A percentile compares a stretch with the other conserved stretches of the same genome.
Conservation (phyloP, 23 tunicate genomes). For the Oikopleura albicans region DNA sequence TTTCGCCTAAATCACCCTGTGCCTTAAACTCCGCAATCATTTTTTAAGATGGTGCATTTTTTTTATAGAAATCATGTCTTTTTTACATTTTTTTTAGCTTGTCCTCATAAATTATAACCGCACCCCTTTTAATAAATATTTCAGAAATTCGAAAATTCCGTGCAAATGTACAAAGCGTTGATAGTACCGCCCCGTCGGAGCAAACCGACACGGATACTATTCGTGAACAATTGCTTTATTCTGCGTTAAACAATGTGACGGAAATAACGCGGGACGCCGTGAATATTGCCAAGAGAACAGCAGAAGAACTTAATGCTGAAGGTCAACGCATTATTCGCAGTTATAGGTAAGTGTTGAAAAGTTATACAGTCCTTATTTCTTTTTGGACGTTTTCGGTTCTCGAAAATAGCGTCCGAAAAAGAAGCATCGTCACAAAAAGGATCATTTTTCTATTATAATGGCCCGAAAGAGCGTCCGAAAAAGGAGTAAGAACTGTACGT, state of each 20-base stretch:
- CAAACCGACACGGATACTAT: background rate
- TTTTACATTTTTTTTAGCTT: background rate
- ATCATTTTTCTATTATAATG: too few relatives aligned
- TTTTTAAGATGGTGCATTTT: background rate
- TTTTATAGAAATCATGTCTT: background rate
- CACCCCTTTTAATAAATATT: background rate
- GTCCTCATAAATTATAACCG: background rate
- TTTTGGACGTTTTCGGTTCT: too few relatives aligned
- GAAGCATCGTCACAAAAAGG: too few relatives aligned
- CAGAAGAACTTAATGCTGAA: constrained; percentile 12
- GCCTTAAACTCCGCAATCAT: too few relatives aligned
- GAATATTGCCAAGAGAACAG: background rate
- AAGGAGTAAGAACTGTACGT: too few relatives aligned
- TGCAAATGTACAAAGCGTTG: background rate
- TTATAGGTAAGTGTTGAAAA: background rate
- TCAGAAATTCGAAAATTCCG: constrained; percentile 2
- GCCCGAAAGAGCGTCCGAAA: too few relatives aligned
- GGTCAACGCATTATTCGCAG: background rate
- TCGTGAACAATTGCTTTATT: background rate
- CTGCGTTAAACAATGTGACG: background rate
- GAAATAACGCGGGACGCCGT: background rate
- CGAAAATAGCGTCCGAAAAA: too few relatives aligned
- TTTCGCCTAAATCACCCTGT: too few relatives aligned
- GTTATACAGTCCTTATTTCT: too few relatives aligned
- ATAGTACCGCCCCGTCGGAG: background rate